A percentile compares a stretch with the other conserved stretches of the same genome.
Conservation (phyloP, 2,888 invertebrate species). For the Agapostemon virescens region DNA sequence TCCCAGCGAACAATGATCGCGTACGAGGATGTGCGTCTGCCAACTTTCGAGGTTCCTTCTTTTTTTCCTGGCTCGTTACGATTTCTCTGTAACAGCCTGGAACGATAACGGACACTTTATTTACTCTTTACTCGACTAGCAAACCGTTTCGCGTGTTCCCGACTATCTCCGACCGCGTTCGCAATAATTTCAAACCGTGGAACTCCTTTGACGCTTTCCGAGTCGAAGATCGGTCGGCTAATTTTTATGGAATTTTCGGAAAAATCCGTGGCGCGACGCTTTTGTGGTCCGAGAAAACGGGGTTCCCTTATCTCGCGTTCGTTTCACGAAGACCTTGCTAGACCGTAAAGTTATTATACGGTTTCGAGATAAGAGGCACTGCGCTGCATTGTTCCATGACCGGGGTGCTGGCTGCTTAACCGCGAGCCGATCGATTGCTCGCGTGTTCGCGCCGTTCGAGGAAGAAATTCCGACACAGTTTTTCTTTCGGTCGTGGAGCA, state of each 20-base stretch:
- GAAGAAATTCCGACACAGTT: constrained; percentile 50
- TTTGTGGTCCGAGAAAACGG: neutral
- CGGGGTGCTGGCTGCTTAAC: constrained; percentile 12
- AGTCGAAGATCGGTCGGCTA: neutral
- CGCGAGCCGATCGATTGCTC: constrained; percentile 34
- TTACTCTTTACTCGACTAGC: constrained; percentile 35
- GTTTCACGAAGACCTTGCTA: constrained; percentile 24
- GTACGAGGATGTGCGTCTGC: neutral
- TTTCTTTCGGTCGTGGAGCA: constrained; percentile 23
- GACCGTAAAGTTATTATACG: constrained; percentile 38
- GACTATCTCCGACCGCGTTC: neutral
- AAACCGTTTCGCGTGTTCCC: neutral
- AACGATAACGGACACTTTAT: constrained; percentile 25
- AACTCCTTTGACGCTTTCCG: neutral
- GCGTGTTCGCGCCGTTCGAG: constrained; percentile 31
- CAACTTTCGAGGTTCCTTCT: neutral
- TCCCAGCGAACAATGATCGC: constrained; percentile 16
- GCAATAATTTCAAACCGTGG: neutral
- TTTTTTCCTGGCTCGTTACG: constrained; percentile 4
- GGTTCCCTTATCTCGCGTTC: constrained; percentile 25
- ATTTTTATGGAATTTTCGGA: neutral
- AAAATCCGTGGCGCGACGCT: neutral
- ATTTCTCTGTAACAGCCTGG: constrained; percentile 6
- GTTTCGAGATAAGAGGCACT: constrained; percentile 37
- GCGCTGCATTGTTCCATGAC: constrained; percentile 23